phyloP scores from a whole-genome alignment of 2,888 invertebrate genomes.

The Zele albiditarsus region DNA sequence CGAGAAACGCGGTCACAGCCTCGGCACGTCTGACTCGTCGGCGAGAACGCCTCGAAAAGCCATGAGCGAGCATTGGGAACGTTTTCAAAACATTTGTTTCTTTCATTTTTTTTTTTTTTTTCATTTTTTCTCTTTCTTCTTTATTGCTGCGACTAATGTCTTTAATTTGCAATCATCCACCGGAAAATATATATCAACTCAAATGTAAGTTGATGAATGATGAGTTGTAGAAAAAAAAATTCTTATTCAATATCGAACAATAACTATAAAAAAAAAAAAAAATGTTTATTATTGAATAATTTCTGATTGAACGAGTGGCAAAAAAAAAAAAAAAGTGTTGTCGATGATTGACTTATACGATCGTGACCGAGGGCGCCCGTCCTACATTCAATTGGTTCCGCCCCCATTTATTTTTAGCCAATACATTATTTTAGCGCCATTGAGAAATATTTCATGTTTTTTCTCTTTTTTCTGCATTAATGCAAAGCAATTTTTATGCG shows the following conservation, averaged over 20 bases:
- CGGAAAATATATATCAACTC: conserved; percentile 2
- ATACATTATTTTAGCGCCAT: neutral
- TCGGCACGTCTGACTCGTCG: conserved; percentile 67
- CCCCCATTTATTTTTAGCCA: neutral
- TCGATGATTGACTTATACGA: neutral
- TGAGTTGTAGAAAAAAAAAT: neutral
- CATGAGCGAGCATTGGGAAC: conserved; percentile 36
- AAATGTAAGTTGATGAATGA: neutral
- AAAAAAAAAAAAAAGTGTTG: neutral
- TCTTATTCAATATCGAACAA: too few relatives aligned
- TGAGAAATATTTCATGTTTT: neutral
- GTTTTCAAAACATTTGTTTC: conserved; percentile 32
- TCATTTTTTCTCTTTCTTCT: neutral
- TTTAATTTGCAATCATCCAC: conserved; percentile 11
- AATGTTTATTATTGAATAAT: neutral
- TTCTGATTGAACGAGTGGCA: neutral
- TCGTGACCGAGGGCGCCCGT: neutral
- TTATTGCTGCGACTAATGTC: neutral
- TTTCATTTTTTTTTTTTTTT: neutral
- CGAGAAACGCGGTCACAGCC: conserved; percentile 72
- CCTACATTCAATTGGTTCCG: neutral
- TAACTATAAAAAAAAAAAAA: neutral
- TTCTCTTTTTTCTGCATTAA: neutral
- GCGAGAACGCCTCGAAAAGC: conserved; percentile 46
- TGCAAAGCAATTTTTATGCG: neutral